These are phyloP conservation scores for Zaprionus vittiger DNA, from an alignment of 1,140 invertebrate genomes.

Conservation along the genomic window DNA sequence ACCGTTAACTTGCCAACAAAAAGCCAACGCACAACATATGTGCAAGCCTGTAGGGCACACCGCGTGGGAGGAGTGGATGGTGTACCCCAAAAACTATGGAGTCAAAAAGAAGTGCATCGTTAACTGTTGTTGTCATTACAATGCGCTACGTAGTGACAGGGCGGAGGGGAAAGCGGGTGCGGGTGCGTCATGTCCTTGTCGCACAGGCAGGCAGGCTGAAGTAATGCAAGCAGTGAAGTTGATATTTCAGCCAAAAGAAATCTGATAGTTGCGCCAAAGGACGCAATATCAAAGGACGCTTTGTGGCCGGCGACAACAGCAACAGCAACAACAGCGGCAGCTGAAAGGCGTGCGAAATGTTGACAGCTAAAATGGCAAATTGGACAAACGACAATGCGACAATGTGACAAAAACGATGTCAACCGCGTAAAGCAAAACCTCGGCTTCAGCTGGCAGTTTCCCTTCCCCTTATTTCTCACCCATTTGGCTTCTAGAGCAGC, in stretches of 20 bases:
- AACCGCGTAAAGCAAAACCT: constrained; percentile 58
- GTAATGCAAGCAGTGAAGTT: constrained; percentile 44
- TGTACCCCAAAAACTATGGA: neutral
- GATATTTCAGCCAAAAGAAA: constrained; percentile 63
- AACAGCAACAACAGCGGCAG: constrained; percentile 8
- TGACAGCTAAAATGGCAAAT: constrained; percentile 76
- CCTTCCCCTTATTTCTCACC: neutral
- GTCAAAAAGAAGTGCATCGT: constrained; percentile 51
- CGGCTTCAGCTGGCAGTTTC: constrained; percentile 30
- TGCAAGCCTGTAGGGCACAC: constrained; percentile 8
- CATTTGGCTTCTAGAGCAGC: neutral
- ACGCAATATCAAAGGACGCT: constrained; percentile 78
- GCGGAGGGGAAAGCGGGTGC: constrained; percentile 31
- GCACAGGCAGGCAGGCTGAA: constrained; percentile 14
- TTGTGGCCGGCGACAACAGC: constrained; percentile 64
- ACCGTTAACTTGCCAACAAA: constrained; percentile 60
- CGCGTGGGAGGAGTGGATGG: neutral
- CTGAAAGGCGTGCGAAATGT: constrained; percentile 54
- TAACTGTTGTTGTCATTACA: constrained; percentile 65
- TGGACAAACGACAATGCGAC: constrained; percentile 55
- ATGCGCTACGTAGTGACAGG: constrained; percentile 27
- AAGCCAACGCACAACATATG: constrained; percentile 52
- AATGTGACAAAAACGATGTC: constrained; percentile 41
- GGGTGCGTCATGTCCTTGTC: constrained; percentile 47
- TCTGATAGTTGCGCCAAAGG: constrained; percentile 77